These are phyloP conservation scores for Mnemiopsis leidyi DNA, from an alignment of 37 sponge, comb jelly and placozoan genomes.

Conservation along the genomic window DNA sequence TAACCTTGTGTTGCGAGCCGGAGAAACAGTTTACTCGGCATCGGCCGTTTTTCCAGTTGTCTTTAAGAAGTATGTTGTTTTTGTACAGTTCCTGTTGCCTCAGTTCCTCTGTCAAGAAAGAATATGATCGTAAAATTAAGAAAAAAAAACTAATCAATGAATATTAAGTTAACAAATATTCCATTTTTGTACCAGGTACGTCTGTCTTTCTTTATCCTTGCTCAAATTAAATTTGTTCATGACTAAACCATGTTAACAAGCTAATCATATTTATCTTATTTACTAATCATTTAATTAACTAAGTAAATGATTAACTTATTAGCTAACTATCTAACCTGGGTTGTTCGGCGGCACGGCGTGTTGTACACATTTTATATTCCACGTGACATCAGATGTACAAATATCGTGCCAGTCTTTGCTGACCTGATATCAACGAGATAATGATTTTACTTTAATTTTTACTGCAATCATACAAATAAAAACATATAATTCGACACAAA, in stretches of 20 bases:
- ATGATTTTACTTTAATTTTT: neutral
- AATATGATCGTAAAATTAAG: neutral
- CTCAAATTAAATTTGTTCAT: too few species aligned
- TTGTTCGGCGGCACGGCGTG: constrained; percentile 2
- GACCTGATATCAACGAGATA: neutral
- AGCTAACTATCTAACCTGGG: constrained; percentile 9
- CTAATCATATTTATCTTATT: neutral
- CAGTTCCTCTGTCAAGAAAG: neutral
- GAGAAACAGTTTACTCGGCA: constrained; percentile 32
- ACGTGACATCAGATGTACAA: constrained; percentile 42
- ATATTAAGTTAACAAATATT: too few species aligned
- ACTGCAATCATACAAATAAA: neutral
- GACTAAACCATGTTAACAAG: neutral
- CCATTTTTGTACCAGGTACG: too few species aligned
- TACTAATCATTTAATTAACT: neutral
- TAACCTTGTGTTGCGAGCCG: neutral
- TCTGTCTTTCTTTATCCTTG: too few species aligned
- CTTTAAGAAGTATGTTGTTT: neutral
- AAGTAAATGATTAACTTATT: neutral
- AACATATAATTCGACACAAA: neutral
- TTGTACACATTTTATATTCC: constrained; percentile 29
- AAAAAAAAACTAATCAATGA: too few species aligned
- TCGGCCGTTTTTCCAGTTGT: neutral
- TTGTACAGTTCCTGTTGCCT: neutral
- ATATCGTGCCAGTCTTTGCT: constrained; percentile 5